Conservation (phyloP, 2,797 vertebrate species). For the Sebastiscus tertius region DNA sequence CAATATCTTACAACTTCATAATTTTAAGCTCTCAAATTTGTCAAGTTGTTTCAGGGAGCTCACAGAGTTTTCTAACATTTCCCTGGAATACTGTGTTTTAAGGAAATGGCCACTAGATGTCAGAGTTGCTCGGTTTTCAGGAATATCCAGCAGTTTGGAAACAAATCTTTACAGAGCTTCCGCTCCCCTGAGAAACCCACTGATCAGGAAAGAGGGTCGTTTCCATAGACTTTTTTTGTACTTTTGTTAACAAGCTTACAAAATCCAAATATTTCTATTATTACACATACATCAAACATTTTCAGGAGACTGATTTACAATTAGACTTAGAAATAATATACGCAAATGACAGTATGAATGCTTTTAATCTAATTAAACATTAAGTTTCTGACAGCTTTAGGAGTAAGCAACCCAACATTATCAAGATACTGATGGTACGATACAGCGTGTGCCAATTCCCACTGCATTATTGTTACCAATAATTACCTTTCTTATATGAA, state of each 20-base stretch:
- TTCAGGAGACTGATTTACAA: background rate
- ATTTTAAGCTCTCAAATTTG: background rate
- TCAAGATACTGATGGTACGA: no score
- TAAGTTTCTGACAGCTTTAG: background rate
- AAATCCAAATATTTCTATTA: background rate
- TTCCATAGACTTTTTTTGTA: background rate
- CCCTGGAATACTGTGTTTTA: slow-evolving; percentile 44
- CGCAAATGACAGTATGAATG: background rate
- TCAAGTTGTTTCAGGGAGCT: background rate
- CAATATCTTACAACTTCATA: background rate
- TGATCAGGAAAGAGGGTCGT: background rate
- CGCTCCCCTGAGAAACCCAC: background rate
- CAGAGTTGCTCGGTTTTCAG: slow-evolving; percentile 74
- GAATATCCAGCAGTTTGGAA: background rate
- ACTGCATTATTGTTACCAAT: no score
- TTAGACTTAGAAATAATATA: background rate
- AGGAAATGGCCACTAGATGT: slow-evolving; percentile 77
- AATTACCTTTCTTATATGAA: no score
- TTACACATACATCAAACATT: background rate
- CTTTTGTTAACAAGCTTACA: background rate
- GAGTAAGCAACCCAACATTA: no score
- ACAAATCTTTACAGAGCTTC: slow-evolving; percentile 2
- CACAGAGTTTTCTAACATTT: background rate
- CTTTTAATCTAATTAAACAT: background rate
- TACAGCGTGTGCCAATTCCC: no score